Conservation (phyloP, 2,113 vertebrate genomes). For the Chionomys nivalis region DNA sequence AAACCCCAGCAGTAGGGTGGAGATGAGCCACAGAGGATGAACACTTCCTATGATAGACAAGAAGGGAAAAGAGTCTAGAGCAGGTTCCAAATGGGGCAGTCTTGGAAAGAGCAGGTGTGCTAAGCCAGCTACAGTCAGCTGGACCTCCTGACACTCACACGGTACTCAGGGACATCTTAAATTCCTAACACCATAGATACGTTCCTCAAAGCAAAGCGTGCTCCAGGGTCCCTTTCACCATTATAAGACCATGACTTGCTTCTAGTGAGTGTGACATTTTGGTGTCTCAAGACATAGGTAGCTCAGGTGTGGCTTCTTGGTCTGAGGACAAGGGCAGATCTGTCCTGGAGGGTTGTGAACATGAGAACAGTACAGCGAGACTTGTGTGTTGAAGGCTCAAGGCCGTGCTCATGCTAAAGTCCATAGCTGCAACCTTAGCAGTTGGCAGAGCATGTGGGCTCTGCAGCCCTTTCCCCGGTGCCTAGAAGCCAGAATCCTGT, state of each 20-base stretch:
- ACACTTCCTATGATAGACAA: accelerated
- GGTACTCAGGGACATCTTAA: too few species aligned
- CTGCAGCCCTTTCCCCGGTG: accelerated
- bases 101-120: neutral
- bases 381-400: neutral
- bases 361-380: accelerated
- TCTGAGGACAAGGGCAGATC: neutral
- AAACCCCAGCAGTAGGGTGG: accelerated
- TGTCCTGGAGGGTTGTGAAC: neutral
- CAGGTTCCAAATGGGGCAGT: too few species aligned
- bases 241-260: accelerated
- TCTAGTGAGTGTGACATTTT: neutral
- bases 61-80: too few species aligned
- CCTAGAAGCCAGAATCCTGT: neutral
- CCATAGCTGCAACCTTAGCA: accelerated
- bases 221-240: too few species aligned
- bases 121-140: neutral
- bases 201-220: accelerated
- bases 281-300: accelerated
- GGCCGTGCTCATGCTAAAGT: neutral
- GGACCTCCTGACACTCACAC: neutral
- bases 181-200: too few species aligned
- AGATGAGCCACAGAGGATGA: too few species aligned
- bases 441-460: accelerated
- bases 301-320: neutral